Conservation (phyloP, 2,797 vertebrate genomes). For the Poliocrania exsul region DNA sequence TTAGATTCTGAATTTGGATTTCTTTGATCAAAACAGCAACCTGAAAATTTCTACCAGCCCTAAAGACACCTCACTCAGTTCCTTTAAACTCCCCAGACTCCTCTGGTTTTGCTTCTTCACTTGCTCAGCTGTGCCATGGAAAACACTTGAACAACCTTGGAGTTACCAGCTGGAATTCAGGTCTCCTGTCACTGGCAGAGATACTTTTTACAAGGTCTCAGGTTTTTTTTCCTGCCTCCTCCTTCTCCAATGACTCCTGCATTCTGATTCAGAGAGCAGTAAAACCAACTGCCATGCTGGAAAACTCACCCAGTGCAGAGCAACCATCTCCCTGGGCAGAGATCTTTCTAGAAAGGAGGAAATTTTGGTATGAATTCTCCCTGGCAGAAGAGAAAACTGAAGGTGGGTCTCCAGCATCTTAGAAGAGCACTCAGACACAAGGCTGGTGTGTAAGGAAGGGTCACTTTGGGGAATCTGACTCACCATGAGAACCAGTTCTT, state of each 20-base stretch:
- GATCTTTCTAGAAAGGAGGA: background rate
- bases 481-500: background rate
- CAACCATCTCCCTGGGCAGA: background rate
- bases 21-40: background rate
- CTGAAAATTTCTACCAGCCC: background rate
- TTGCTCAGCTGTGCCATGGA: slow-evolving; percentile 2
- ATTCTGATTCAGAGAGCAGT: background rate
- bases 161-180: background rate
- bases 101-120: background rate
- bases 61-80: background rate
- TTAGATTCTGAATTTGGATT: background rate
- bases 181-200: background rate
- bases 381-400: background rate
- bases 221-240: background rate
- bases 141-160: background rate
- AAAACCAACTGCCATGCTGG: background rate
- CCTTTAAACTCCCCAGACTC: background rate
- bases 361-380: background rate
- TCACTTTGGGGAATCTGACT: background rate
- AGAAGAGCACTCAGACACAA: background rate
- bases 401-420: background rate
- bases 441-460: background rate
- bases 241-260: background rate
- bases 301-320: background rate
- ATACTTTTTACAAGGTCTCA: background rate